These are phyloP conservation scores for Anthopleura xanthogrammica DNA, from an alignment of 92 coral and sea anemone species.

Conservation along the genomic window DNA sequence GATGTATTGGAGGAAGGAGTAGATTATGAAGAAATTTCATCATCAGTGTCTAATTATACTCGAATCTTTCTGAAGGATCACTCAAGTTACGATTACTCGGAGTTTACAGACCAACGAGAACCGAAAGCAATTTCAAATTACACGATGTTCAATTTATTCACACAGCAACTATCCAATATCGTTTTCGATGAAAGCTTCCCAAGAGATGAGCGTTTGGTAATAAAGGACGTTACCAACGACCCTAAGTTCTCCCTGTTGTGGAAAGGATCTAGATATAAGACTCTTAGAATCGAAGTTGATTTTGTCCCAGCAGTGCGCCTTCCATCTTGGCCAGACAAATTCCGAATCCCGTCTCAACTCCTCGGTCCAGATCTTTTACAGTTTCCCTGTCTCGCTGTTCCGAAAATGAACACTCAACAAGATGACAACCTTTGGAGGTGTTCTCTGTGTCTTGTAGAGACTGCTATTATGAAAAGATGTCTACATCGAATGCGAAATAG, in stretches of 20 bases:
- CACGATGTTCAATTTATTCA: slow-evolving; percentile 11
- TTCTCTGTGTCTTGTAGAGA: slow-evolving; percentile 36
- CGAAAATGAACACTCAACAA: slow-evolving; percentile 31
- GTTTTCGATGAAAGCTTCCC: slow-evolving; percentile 29
- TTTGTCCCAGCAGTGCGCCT: slow-evolving; percentile 50
- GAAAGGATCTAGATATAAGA: slow-evolving; percentile 35
- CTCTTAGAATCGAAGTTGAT: slow-evolving; percentile 27
- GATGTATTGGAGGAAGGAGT: slow-evolving; percentile 12
- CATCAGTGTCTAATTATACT: slow-evolving; percentile 29
- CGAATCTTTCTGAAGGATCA: slow-evolving; percentile 32
- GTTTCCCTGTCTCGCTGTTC: slow-evolving; percentile 35
- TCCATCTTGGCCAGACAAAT: slow-evolving; percentile 36
- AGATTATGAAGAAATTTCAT: slow-evolving; percentile 1
- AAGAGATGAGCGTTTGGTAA: slow-evolving; percentile 25
- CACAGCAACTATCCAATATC: slow-evolving; percentile 26
- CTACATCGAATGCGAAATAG: slow-evolving; percentile 42
- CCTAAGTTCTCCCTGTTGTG: slow-evolving; percentile 29
- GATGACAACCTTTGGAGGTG: slow-evolving; percentile 36
- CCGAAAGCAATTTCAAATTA: slow-evolving; percentile 18
- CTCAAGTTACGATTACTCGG: slow-evolving; percentile 30
- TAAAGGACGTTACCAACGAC: slow-evolving; percentile 33
- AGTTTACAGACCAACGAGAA: slow-evolving; percentile 3
- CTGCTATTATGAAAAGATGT: slow-evolving; percentile 40
- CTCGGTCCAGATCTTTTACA: slow-evolving; percentile 28
- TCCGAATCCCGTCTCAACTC: slow-evolving; percentile 20